Base-by-base conservation (phyloP, 2,888 invertebrate species). In the Apodemia arnacis region DNA sequence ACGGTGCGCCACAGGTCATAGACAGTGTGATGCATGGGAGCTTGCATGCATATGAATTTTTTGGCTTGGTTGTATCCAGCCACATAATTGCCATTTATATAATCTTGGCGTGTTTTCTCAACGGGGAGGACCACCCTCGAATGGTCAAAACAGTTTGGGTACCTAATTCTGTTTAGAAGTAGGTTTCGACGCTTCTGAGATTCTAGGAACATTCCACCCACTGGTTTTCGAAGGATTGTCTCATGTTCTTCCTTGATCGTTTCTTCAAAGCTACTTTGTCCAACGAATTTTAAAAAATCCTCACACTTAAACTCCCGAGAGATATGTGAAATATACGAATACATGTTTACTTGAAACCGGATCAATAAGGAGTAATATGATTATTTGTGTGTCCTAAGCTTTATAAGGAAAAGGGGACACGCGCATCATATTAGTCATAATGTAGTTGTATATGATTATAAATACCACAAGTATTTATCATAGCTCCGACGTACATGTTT, bases 1-100 rank as follows among this genome's bases (percentile, higher is more conserved):
- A 76, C 75, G 6, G 54, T 76, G 21, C 75, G 75, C 75, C 79
- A 80, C 63, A 74, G 54, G 18, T 82, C 49, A 41, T 78, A 72
- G 70, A 10, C 11, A 54, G 54, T 54, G 54, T 54, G 54, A 8
- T 54, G 54, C 54, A 54, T 54, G 6, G 54, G 54, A 54, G 54
- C 54, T 54, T 18, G 54, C 54, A 54, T 54, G n/a, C 54, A 54
- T 54, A 54, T 54, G n/a, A 54, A 54, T 27, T 27, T 27, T 27
- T 27, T 27, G 27, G 27, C 27, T 27, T 27, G 27, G 27, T 27
- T 27, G 27, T 27, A 27, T 27, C 27, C 27, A 27, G 27, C 27
- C 27, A 27, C 27, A 34, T 34, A 34, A 34, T 34, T 34, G 5
- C 5, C 31, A 34, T 34, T 34, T 34, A 34, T 34, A 6, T 34